Evolutionary conservation across 2,888 invertebrate species (phyloP).

Genomic region (Ischnus inquisitorius): DNA sequence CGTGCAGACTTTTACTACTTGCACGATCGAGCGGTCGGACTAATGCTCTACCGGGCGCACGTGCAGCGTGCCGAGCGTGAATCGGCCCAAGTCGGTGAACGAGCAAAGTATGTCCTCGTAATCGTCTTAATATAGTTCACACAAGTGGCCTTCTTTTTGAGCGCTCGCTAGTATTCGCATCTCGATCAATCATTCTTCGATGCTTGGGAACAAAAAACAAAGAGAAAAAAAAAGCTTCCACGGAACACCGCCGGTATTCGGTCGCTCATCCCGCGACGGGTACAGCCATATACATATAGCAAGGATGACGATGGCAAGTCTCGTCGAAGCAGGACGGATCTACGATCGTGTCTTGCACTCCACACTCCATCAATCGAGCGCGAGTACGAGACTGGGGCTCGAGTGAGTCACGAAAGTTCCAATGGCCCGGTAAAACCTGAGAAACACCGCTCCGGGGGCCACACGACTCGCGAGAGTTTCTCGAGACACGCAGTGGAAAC

Average conservation of each 20-base stretch:
- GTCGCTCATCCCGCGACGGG: no score
- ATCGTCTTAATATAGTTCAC: neutral
- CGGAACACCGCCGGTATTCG: neutral
- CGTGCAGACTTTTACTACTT: constrained; percentile 73
- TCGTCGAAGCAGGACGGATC: constrained; percentile 42
- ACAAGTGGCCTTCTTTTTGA: neutral
- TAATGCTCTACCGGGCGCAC: neutral
- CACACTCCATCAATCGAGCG: constrained; percentile 42
- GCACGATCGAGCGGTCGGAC: constrained; percentile 64
- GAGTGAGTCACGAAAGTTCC: constrained; percentile 66
- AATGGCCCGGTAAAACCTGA: constrained; percentile 54
- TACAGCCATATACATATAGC: constrained; percentile 9
- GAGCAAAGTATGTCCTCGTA: neutral
- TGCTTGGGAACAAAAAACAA: no score
- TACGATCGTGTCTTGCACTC: constrained; percentile 52
- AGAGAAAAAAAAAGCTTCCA: neutral
- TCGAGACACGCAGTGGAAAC: constrained; percentile 63
- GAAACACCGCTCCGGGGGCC: neutral
- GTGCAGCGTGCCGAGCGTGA: constrained; percentile 54
- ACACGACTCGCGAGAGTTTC: constrained; percentile 54
- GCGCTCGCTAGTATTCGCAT: neutral
- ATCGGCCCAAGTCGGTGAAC: constrained; percentile 66
- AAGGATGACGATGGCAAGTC: constrained; percentile 33
- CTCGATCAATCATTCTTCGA: neutral
- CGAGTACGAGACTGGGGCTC: constrained; percentile 12